A percentile compares a stretch with the other conserved stretches of the same genome.
phyloP scores from a whole-genome alignment of 2,113 vertebrate genomes.

The Melanocharis versteri region DNA sequence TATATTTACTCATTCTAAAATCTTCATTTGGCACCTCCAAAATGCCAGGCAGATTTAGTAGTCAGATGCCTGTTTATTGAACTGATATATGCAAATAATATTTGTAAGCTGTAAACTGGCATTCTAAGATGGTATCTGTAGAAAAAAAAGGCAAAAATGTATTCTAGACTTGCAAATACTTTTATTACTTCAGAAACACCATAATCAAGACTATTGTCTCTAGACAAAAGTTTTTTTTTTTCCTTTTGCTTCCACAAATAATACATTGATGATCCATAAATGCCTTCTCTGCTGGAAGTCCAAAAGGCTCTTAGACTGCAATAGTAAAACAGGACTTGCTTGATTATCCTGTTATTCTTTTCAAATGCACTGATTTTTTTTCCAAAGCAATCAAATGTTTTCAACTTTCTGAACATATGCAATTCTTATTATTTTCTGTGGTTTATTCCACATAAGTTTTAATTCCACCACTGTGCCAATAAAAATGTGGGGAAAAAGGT shows the following conservation, averaged over 20 bases:
- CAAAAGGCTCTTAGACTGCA: not conserved
- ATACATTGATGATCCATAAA: slow-evolving; percentile 21
- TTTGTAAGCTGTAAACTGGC: not conserved
- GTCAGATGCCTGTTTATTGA: slow-evolving; percentile 16
- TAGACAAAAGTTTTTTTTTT: not conserved
- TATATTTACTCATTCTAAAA: slow-evolving; percentile 6
- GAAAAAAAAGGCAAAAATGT: not conserved
- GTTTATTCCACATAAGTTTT: not conserved
- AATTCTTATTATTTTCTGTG: not conserved
- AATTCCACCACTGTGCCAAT: not conserved
- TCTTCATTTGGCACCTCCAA: not conserved
- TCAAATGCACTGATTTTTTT: not conserved
- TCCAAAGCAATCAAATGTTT: slow-evolving; percentile 19
- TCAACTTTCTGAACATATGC: not conserved
- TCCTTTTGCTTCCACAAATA: not conserved
- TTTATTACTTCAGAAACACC: not conserved
- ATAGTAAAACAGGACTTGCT: not conserved
- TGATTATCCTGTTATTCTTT: slow-evolving; percentile 29
- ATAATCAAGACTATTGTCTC: slow-evolving; percentile 28
- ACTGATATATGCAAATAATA: not conserved
- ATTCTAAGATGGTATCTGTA: not conserved
- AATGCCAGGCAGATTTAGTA: not conserved
- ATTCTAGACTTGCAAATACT: not conserved
- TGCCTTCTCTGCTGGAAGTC: not conserved
- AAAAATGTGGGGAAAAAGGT: not conserved